Evolutionary conservation across 2,888 invertebrate species (phyloP), one percentile per base, ranked within the genome.

Genomic region (Spialia ferax): DNA sequence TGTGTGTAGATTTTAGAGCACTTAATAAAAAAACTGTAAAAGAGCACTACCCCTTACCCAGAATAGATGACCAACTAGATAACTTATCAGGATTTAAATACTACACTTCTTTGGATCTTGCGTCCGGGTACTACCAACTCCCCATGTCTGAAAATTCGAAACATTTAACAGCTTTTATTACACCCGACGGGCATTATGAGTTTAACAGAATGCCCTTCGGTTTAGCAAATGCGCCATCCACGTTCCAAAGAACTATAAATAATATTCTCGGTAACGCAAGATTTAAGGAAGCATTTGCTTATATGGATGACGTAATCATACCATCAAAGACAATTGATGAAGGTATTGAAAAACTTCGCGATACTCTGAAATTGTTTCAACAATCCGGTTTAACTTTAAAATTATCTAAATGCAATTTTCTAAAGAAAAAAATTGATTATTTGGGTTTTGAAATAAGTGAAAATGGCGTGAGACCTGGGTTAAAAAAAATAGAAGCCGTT

Each of bases 1-100:
- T 77, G 0, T 77, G 76, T 13, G 61, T 75, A 0, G 75, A 76
- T 29, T 78, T 72, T 55, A 61, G 76, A 0, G 73, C 76, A 0
- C 26, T 76, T 0, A 78, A 76, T 48, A 69, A 52, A 3, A 72
- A 67, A 13, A 77, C 75, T 0, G 55, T 68, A 4, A 71, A 70
- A 42, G 68, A 73, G 15, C 56, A 70, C 48, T 73, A 70, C 18
- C 73, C 73, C 0, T 10, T 73, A 15, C 73, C 73, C 0, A 23
- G 63, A n/a, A 73, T 73, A n/a, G 70, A 73, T 6, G 73, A 73
- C 18, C 70, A 73, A 42, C 7, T 73, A 23, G 70, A 73, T 68
- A n/a, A 18, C 20, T 22, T 73, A 13, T 26, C 57, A 10, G 71
- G 71, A 0, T 15, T 62, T 55, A 54, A 63, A 22, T 71, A 61